Conservation (phyloP, 2,888 invertebrate genomes). For the Eristalis tenax region DNA sequence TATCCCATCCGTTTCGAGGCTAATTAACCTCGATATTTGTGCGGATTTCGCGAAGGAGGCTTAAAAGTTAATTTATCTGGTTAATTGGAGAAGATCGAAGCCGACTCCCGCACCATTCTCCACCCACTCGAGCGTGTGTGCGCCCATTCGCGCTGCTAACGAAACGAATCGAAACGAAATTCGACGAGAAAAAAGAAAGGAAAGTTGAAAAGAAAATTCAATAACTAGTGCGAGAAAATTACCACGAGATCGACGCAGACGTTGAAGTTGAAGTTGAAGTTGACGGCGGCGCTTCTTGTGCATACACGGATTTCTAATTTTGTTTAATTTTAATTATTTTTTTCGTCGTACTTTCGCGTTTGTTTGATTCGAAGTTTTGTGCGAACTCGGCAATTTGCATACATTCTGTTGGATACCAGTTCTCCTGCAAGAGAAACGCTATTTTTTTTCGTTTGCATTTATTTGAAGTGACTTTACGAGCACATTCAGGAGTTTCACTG, state of each 20-base stretch:
- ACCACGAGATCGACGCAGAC: slow-evolving; percentile 16
- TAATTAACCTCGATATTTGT: slow-evolving; percentile 26
- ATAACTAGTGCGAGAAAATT: slow-evolving; percentile 69
- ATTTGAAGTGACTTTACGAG: slow-evolving; percentile 2
- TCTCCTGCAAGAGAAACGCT: slow-evolving; percentile 4
- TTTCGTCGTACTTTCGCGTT: background rate
- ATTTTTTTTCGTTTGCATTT: background rate
- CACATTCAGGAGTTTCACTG: slow-evolving; percentile 29
- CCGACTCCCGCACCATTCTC: slow-evolving; percentile 2
- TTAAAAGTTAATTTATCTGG: background rate
- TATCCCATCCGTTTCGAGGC: slow-evolving; percentile 8
- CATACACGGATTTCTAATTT: slow-evolving; percentile 60
- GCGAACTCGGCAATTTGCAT: slow-evolving; percentile 1
- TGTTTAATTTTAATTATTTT: background rate
- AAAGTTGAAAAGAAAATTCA: slow-evolving; percentile 65
- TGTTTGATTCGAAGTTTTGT: slow-evolving; percentile 6
- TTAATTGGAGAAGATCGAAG: slow-evolving; percentile 39
- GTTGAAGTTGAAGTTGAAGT: slow-evolving; percentile 36
- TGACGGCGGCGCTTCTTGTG: slow-evolving; percentile 27
- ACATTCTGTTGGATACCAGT: slow-evolving; percentile 60
- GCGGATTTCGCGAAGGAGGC: slow-evolving; percentile 21
- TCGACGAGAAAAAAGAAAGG: slow-evolving; percentile 60
- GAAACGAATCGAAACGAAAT: slow-evolving; percentile 4
- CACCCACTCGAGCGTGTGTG: background rate
- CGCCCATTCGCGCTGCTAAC: background rate